Evolutionary conservation across 2,888 invertebrate genomes (phyloP).

Genomic region (Chalcis sispes): DNA sequence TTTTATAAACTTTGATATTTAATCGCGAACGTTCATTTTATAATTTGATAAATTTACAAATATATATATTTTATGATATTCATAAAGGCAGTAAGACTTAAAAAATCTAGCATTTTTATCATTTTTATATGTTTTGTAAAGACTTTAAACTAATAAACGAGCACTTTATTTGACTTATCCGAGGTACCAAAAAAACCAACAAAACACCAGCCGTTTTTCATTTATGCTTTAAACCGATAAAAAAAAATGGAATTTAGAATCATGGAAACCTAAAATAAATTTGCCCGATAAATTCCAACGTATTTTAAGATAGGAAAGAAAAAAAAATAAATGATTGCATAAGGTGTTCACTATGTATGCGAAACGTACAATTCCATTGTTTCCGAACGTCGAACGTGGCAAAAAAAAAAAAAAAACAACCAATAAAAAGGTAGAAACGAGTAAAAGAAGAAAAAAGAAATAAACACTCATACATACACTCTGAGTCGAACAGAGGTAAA

Average conservation of each 20-base stretch:
- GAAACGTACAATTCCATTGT: conserved; percentile 39
- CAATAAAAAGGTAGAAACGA: conserved; percentile 23
- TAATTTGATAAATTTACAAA: too few relatives aligned
- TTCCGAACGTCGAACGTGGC: conserved; percentile 44
- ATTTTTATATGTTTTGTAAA: too few relatives aligned
- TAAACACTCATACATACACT: too few relatives aligned
- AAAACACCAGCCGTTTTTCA: not conserved
- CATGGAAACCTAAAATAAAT: conserved; percentile 24
- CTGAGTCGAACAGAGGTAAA: conserved; percentile 29
- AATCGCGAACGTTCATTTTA: too few relatives aligned
- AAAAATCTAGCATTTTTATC: too few relatives aligned
- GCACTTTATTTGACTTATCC: too few relatives aligned
- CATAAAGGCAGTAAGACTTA: too few relatives aligned
- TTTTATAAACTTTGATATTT: too few relatives aligned
- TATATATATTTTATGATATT: too few relatives aligned
- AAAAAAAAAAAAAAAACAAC: conserved; percentile 4
- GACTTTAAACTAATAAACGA: too few relatives aligned
- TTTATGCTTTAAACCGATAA: conserved; percentile 14
- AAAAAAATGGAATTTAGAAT: conserved; percentile 26
- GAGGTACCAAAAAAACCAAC: too few relatives aligned
- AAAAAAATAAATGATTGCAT: conserved; percentile 8
- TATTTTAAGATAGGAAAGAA: not conserved
- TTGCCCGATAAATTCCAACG: conserved; percentile 25
- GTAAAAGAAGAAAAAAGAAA: conserved; percentile 1
- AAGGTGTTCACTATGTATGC: conserved; percentile 30